Evolutionary conservation across 37 sponge, comb jelly and placozoan species (phyloP).

Genomic region (Dysidea cf. avara): DNA sequence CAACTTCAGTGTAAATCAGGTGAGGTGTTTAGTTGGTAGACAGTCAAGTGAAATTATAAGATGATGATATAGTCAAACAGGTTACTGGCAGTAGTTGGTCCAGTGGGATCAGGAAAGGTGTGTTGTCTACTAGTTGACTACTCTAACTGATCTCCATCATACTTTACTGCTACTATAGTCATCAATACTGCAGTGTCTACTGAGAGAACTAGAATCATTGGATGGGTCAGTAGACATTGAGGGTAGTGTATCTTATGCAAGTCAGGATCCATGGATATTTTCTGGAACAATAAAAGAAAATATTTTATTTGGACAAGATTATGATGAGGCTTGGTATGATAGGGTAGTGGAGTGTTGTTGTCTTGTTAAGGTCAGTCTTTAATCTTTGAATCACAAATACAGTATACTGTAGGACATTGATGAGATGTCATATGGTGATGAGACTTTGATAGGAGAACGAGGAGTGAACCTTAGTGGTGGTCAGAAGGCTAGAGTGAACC

Average conservation of each 20-base stretch:
- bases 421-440: conserved; percentile 65
- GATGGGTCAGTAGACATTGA: conserved; percentile 38
- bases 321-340: conserved; percentile 33
- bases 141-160: not conserved
- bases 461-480: conserved; percentile 95
- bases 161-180: conserved; percentile 16
- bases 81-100: conserved; percentile 60
- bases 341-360: conserved; percentile 54
- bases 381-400: too few species aligned
- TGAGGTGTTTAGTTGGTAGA: not conserved
- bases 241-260: conserved; percentile 58
- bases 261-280: conserved; percentile 77
- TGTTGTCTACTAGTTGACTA: not conserved
- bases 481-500: conserved; percentile 90
- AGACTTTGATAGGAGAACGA: conserved; percentile 85
- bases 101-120: conserved; percentile 79
- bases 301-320: conserved; percentile 60
- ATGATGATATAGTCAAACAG: not conserved
- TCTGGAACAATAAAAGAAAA: conserved; percentile 73
- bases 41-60: not conserved
- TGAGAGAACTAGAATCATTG: conserved; percentile 49
- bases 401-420: conserved; percentile 51
- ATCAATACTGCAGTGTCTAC: conserved; percentile 58
- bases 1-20: conserved; percentile 42
- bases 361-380: conserved; percentile 38